These are phyloP conservation scores for Cetoscarus ocellatus DNA, from an alignment of 2,797 vertebrate species.

Conservation along the genomic window DNA sequence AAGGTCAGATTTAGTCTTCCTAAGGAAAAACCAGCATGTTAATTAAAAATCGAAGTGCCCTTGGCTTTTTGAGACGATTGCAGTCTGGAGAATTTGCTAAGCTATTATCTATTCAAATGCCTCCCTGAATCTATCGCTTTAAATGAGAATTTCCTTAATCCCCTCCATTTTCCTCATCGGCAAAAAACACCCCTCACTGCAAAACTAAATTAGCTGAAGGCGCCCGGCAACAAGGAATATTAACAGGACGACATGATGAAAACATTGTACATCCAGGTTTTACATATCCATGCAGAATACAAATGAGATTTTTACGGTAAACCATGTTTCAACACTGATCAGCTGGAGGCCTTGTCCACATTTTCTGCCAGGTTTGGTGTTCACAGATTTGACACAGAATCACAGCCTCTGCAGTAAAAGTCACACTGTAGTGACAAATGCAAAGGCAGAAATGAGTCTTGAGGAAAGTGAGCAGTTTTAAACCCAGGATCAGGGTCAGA, in stretches of 20 bases:
- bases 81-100: conserved; percentile 62
- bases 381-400: conserved; percentile 44
- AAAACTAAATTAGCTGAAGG: conserved; percentile 68
- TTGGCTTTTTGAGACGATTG: conserved; percentile 62
- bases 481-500: conserved; percentile 21
- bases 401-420: conserved; percentile 38
- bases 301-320: conserved; percentile 58
- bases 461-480: conserved; percentile 35
- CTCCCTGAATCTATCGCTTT: conserved; percentile 63
- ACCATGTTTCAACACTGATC: conserved; percentile 53
- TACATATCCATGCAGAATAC: conserved; percentile 78
- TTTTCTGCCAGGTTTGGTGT: conserved; percentile 32
- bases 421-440: conserved; percentile 29
- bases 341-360: conserved; percentile 16
- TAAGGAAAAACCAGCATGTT: conserved; percentile 54
- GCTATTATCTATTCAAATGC: conserved; percentile 71
- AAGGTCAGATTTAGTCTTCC: conserved; percentile 58
- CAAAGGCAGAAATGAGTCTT: conserved; percentile 26
- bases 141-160: conserved; percentile 78
- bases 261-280: conserved; percentile 67
- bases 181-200: conserved; percentile 60
- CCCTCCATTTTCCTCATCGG: conserved; percentile 66
- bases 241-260: conserved; percentile 66
- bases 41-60: conserved; percentile 51
- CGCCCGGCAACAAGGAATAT: conserved; percentile 57